Evolutionary conservation across 2,888 invertebrate genomes (phyloP), one percentile per base, ranked within the genome.

Genomic region (Torymus tubicola): DNA sequence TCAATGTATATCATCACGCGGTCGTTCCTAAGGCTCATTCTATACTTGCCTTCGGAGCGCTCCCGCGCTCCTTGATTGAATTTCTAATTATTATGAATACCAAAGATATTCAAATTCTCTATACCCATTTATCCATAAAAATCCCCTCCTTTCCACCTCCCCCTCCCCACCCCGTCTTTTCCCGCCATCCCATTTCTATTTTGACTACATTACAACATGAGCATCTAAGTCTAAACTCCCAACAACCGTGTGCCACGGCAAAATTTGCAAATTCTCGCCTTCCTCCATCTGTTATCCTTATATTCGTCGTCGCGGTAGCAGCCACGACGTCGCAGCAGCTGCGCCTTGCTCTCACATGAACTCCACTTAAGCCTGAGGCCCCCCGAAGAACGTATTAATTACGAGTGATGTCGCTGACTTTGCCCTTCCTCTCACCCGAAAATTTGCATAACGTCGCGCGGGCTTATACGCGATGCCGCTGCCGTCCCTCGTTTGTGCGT

Each of bases 381-480:
- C 31, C 31, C 31, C 69, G 68, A 68, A 73, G 69, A 79, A 79
- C 69, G 63, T 74, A 79, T 79, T 79, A 79, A 79, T 79, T 79
- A 79, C 79, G 73, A 79, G 73, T 79, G 79, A 79, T 74, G 79
- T 79, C 69, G 73, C 63, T 53, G 65, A 72, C 67, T 72, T 78
- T 72, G 21, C 67, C 55, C 1, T 57, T 74, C 60, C 24, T 21
- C 24, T 18, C n/a, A 16, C 8, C 68, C 50, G 73, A 69, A 73
- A 79, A 79, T 79, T 79, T 79, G 73, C 79, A 79, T 79, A 74
- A 68, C 73, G 63, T 58, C 67, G 67, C 60, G 64, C 18, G 68
- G 67, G 72, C 68, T 78, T 60, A 72, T 60, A 77, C 63, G n/a
- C 57, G 16, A 31, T 18, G 8, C 50, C 24, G 50, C 10, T 50